Conservation (phyloP, 2,888 invertebrate genomes). For the Chydorus sphaericus region DNA sequence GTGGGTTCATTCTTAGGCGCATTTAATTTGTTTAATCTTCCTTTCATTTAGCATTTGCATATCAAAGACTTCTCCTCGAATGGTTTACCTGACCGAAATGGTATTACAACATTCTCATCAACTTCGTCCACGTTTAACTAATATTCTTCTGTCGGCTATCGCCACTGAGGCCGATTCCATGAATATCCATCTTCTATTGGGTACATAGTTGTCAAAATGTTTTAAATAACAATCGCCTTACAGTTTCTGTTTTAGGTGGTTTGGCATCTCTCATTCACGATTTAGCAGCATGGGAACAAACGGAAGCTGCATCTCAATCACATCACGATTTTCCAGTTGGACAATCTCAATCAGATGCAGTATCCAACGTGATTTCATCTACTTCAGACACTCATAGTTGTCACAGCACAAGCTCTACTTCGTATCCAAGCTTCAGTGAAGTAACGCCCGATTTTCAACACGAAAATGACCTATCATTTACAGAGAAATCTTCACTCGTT, state of each 20-base stretch:
- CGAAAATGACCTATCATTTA: constrained; percentile 14
- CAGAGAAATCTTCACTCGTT: background rate
- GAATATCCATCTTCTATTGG: constrained; percentile 74
- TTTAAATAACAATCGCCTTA: background rate
- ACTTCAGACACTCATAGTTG: constrained; percentile 24
- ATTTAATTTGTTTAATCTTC: background rate
- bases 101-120: too few relatives aligned
- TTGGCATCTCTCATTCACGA: constrained; percentile 63
- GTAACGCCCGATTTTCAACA: constrained; percentile 20
- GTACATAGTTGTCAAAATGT: constrained; percentile 25
- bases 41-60: background rate
- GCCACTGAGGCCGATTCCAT: constrained; percentile 69
- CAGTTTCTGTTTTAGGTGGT: constrained; percentile 38
- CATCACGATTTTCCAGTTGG: constrained; percentile 15
- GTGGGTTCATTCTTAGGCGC: constrained; percentile 12
- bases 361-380: constrained; percentile 14
- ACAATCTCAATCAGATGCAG: background rate
- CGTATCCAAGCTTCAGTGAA: constrained; percentile 20
- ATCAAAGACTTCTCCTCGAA: background rate
- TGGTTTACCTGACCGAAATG: background rate
- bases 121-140: constrained; percentile 57
- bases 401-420: constrained; percentile 21
- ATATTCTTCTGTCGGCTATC: constrained; percentile 65
- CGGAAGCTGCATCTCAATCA: constrained; percentile 30
- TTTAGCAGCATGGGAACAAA: constrained; percentile 57